Percentiles rank a stretch among this genome's conserved stretches.
Conservation (phyloP, 2,113 vertebrate species). For the Riparia riparia region DNA sequence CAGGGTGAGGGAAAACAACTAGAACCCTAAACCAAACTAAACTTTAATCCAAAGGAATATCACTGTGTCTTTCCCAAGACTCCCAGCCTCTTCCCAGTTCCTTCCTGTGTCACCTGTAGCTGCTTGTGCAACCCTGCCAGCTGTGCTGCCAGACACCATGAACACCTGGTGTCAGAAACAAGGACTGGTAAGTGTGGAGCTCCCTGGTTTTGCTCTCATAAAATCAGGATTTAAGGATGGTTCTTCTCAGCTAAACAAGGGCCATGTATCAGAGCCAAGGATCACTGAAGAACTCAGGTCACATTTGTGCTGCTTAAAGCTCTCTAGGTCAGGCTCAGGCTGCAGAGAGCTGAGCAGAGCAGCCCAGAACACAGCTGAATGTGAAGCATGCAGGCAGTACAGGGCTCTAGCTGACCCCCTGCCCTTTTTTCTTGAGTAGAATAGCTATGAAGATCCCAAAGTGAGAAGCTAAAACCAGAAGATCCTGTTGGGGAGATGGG, state of each 20-base stretch:
- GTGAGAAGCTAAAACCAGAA: background rate
- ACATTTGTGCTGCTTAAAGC: background rate
- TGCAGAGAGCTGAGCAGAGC: accelerated
- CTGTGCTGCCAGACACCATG: background rate
- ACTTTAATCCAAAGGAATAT: background rate
- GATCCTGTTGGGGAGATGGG: background rate
- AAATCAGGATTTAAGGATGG: background rate
- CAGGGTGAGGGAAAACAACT: background rate
- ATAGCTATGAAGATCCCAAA: background rate
- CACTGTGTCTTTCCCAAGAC: background rate
- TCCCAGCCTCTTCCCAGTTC: background rate
- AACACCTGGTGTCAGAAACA: background rate
- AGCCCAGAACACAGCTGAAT: background rate
- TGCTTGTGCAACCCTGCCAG: background rate
- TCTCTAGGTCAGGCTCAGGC: background rate
- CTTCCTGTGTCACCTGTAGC: background rate
- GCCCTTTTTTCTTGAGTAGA: background rate
- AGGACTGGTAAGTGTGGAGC: background rate
- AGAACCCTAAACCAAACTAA: background rate
- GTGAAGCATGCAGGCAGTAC: accelerated
- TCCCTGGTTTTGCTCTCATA: background rate
- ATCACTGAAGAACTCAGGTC: background rate
- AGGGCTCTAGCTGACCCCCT: background rate
- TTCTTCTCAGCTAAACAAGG: background rate
- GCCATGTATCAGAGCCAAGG: background rate